A percentile compares a stretch with the other conserved stretches of the same genome.
Evolutionary conservation across 2,113 vertebrate genomes (phyloP).

Genomic region (Sigmodon hispidus): DNA sequence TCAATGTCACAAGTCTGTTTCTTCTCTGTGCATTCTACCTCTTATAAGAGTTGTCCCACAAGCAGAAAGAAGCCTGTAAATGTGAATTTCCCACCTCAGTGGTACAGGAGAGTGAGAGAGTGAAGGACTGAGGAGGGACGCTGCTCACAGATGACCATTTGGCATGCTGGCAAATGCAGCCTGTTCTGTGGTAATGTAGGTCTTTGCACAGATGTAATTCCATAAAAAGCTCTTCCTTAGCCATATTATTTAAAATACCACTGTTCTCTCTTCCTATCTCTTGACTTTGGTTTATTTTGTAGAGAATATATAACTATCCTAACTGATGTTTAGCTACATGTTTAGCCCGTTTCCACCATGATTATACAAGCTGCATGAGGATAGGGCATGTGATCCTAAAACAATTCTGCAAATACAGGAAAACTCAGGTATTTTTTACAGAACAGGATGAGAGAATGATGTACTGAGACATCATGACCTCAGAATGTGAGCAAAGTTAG

Average conservation of each 20-base stretch:
- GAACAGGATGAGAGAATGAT: neutral
- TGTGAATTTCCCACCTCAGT: neutral
- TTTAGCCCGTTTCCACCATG: neutral
- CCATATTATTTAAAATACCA: neutral
- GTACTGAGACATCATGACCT: neutral
- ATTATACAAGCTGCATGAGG: neutral
- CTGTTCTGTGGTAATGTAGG: neutral
- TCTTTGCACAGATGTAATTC: constrained; percentile 16
- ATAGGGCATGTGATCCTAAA: neutral
- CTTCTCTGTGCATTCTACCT: neutral
- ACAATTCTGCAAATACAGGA: neutral
- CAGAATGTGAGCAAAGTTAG: neutral
- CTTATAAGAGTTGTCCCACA: neutral
- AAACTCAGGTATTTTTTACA: neutral
- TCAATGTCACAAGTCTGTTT: neutral
- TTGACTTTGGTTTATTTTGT: constrained; percentile 8
- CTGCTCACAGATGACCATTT: neutral
- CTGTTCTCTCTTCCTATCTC: neutral
- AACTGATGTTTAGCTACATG: neutral
- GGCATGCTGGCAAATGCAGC: neutral
- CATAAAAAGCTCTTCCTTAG: neutral
- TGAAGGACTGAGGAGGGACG: too few relatives aligned
- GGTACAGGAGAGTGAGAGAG: neutral
- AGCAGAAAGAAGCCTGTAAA: neutral
- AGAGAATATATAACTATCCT: neutral